Percentiles rank a stretch among this genome's conserved stretches.
These are phyloP conservation scores for Barnardius zonarius DNA, from an alignment of 2,113 vertebrate genomes.

Conservation along the genomic window DNA sequence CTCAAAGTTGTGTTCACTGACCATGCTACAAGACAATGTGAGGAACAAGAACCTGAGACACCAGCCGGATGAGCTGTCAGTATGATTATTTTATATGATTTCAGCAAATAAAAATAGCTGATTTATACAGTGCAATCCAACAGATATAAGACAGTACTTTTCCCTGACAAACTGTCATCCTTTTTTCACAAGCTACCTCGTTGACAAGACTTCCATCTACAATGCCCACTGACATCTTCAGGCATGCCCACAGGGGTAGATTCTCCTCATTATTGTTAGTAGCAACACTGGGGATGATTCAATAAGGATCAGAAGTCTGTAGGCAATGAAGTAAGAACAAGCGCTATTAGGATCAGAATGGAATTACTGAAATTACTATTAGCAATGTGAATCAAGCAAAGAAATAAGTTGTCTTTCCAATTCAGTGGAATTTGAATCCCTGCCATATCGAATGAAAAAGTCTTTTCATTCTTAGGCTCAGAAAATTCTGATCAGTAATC, in stretches of 20 bases:
- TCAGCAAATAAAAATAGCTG: background rate
- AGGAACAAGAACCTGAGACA: background rate
- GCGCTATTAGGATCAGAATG: background rate
- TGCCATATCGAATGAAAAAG: background rate
- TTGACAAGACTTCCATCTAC: background rate
- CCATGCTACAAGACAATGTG: background rate
- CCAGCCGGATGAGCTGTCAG: background rate
- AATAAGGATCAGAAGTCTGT: background rate
- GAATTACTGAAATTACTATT: background rate
- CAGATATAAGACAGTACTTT: background rate
- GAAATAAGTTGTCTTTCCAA: background rate
- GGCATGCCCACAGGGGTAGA: background rate
- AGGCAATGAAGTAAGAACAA: background rate
- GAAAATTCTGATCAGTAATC: background rate
- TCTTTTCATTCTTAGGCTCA: background rate
- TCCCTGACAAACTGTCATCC: background rate
- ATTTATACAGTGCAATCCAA: background rate
- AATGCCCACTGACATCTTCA: background rate
- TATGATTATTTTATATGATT: background rate
- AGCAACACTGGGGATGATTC: background rate
- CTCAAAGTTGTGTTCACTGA: background rate
- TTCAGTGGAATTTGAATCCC: background rate
- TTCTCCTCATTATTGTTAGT: background rate
- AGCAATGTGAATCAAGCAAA: background rate
- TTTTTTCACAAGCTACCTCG: background rate